These are phyloP conservation scores for Tringa solitaria DNA, from an alignment of 2,113 vertebrate species.

Conservation along the genomic window DNA sequence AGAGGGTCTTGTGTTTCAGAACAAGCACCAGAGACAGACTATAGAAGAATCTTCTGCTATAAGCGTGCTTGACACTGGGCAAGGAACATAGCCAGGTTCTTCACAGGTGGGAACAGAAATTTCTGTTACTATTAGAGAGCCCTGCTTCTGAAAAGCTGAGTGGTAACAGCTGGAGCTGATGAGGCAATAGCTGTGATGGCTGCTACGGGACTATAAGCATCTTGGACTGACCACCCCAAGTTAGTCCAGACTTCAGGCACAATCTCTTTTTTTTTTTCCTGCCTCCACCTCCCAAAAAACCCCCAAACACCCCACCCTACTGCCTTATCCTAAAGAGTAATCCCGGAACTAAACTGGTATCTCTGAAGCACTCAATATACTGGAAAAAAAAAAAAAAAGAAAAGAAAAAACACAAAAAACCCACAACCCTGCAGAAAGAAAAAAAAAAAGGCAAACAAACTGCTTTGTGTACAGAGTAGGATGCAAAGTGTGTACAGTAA, in stretches of 20 bases:
- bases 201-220: neutral
- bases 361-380: neutral
- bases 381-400: neutral
- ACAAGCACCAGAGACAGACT: neutral
- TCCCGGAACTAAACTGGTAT: neutral
- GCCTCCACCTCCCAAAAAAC: fast-evolving
- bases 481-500: neutral
- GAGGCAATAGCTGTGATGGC: neutral
- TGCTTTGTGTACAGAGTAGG: neutral
- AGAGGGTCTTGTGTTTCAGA: neutral
- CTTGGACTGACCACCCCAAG: neutral
- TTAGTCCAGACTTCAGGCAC: neutral
- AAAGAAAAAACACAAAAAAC: too few species aligned
- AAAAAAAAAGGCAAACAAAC: neutral
- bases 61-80: fast-evolving
- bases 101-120: neutral
- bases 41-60: fast-evolving
- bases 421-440: too few species aligned
- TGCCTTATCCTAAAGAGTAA: neutral
- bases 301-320: fast-evolving
- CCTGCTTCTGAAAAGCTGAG: neutral
- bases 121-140: neutral
- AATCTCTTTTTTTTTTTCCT: neutral
- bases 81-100: neutral
- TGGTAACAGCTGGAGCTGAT: neutral